Evolutionary conservation across 2,797 vertebrate genomes (phyloP).

Genomic region (Lutjanus argentimaculatus): DNA sequence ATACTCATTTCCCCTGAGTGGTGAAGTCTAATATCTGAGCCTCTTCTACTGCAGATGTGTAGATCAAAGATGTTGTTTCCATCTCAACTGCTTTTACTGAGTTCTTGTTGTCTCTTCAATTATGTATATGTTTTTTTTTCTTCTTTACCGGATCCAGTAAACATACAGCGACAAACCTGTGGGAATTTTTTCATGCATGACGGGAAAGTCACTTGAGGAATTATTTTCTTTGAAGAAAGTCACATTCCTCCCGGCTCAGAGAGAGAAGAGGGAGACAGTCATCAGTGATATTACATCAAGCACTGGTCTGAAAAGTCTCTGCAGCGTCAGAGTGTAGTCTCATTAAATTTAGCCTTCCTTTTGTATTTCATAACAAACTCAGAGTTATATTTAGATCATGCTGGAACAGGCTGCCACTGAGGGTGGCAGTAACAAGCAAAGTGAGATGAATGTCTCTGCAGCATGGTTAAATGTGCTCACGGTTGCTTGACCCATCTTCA

Average conservation of each 20-base stretch:
- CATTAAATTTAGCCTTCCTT: constrained; percentile 81
- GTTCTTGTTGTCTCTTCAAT: constrained; percentile 28
- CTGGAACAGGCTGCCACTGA: constrained; percentile 70
- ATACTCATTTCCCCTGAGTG: constrained; percentile 18
- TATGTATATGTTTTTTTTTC: constrained; percentile 42
- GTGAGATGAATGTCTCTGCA: constrained; percentile 77
- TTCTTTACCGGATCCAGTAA: constrained; percentile 27
- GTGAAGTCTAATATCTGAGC: constrained; percentile 42
- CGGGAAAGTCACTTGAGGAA: constrained; percentile 45
- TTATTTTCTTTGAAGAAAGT: constrained; percentile 62
- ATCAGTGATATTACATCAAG: constrained; percentile 69
- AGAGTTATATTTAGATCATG: constrained; percentile 79
- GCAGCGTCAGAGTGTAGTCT: constrained; percentile 68
- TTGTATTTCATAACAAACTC: constrained; percentile 81
- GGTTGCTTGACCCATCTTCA: constrained; percentile 69
- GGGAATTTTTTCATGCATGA: constrained; percentile 46
- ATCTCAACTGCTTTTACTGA: constrained; percentile 23
- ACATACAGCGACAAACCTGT: constrained; percentile 56
- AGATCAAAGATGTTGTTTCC: constrained; percentile 64
- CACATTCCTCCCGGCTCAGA: constrained; percentile 3
- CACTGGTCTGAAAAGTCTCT: constrained; percentile 61
- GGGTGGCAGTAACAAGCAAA: constrained; percentile 74
- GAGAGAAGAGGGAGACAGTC: constrained; percentile 43
- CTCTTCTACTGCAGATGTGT: constrained; percentile 1
- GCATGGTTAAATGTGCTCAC: constrained; percentile 62